Percentiles rank a stretch among this genome's conserved stretches.
Conservation (phyloP, 2,113 vertebrate genomes). For the Phalacrocorax carbo region DNA sequence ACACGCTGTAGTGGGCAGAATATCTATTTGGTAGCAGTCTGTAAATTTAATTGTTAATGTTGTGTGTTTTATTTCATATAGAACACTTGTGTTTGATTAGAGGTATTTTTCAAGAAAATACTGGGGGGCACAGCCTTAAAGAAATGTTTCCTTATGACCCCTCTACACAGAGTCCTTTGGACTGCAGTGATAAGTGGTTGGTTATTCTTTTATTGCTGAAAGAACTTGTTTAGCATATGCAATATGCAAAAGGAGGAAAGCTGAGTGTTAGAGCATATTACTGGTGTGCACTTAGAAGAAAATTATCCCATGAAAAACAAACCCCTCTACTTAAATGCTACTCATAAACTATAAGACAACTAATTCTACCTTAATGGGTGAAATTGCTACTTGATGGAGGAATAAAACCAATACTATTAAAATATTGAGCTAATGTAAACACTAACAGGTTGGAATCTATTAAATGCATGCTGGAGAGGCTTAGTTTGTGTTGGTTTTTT, state of each 20-base stretch:
- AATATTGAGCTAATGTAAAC: neutral
- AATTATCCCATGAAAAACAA: constrained; percentile 54
- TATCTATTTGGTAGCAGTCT: neutral
- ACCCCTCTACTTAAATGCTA: constrained; percentile 7
- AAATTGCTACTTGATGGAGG: constrained; percentile 37
- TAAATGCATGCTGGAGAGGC: neutral
- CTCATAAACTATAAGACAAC: constrained; percentile 40
- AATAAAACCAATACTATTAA: constrained; percentile 36
- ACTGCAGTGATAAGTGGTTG: neutral
- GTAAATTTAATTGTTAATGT: neutral
- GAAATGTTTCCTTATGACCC: neutral
- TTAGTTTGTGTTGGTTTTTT: neutral
- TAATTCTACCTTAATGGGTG: constrained; percentile 34
- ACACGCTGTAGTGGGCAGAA: neutral
- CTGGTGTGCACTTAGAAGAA: constrained; percentile 19
- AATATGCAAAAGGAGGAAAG: constrained; percentile 18
- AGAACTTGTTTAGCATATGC: constrained; percentile 27
- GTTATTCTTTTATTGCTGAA: constrained; percentile 21
- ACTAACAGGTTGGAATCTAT: constrained; percentile 12
- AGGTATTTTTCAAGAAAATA: neutral
- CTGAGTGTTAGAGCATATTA: neutral
- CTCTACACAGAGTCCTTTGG: neutral
- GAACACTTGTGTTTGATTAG: too few relatives aligned
- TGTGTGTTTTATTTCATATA: neutral
- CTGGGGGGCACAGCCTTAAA: neutral